Conservation (phyloP, 1,140 invertebrate genomes). For the Alviniconcha marisindica region DNA sequence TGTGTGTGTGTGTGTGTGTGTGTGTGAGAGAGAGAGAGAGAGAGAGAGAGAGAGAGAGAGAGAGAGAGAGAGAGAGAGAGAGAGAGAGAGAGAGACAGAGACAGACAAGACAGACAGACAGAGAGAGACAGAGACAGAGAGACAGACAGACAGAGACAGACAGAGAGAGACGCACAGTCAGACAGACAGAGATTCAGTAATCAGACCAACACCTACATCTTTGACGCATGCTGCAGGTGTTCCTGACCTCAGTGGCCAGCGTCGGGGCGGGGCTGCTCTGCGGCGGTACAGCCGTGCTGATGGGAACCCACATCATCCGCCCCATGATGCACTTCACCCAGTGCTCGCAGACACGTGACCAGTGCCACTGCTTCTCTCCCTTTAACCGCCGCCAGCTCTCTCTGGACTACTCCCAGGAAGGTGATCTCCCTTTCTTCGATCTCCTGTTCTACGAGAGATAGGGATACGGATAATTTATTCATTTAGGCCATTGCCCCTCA, state of each 20-base stretch:
- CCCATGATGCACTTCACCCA: conserved; percentile 49
- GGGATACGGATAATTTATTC: too few relatives aligned
- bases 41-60: background rate
- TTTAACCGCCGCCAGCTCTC: conserved; percentile 45
- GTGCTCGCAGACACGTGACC: conserved; percentile 45
- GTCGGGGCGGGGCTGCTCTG: conserved; percentile 44
- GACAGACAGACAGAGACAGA: background rate
- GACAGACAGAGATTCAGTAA: background rate
- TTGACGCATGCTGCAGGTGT: conserved; percentile 49
- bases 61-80: background rate
- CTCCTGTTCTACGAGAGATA: too few relatives aligned
- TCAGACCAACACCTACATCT: background rate
- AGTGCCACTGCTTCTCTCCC: conserved; percentile 55
- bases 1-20: background rate
- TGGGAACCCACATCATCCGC: conserved; percentile 55
- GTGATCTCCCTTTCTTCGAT: too few relatives aligned
- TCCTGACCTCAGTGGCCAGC: conserved; percentile 45
- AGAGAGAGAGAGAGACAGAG: background rate
- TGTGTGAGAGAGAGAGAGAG: background rate
- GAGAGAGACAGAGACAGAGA: background rate
- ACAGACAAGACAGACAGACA: background rate
- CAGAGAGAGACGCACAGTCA: background rate
- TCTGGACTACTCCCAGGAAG: conserved; percentile 46
- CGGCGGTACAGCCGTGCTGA: conserved; percentile 49
- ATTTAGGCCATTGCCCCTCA: too few relatives aligned